Evolutionary conservation across 2,888 invertebrate genomes (phyloP), one percentile per base, ranked within the genome.

Genomic region (Folsomia candida): DNA sequence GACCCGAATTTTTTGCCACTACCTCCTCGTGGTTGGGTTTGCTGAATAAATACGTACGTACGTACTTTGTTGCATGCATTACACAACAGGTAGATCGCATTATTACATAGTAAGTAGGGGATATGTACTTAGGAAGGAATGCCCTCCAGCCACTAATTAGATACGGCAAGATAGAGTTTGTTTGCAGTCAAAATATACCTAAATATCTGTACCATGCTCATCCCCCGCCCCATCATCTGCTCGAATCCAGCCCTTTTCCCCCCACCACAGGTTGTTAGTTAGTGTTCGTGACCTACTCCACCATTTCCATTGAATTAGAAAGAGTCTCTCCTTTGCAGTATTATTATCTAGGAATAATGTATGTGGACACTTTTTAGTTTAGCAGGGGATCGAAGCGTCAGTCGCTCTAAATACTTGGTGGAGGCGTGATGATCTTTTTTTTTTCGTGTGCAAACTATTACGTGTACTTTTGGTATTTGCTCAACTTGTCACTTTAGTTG

Each of bases 1-100:
- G 62, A 62, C 62, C 62, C 62, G 62, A 18, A 62, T 62, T 62
- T 62, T 62, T 62, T 62, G n/a, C 28, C 3, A 20, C 3, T 26
- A 18, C 20, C 25, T 6, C 59, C 26, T 59, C 59, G 25, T 25
- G 59, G 20, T 20, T 37, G 37, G 14, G 4, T 37, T 37, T 37
- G 37, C n/a, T n/a, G n/a, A n/a, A n/a, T n/a, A n/a, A n/a, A 37
- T 37, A 37, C 37, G 4, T 37, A 9, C 37, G 4, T 37, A 9
- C 14, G 37, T 37, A 9, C 37, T 37, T 4, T n/a, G n/a, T n/a
- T n/a, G n/a, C n/a, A n/a, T n/a, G n/a, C n/a, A n/a, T n/a, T n/a
- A n/a, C n/a, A n/a, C n/a, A n/a, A n/a, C n/a, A n/a, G n/a, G n/a
- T n/a, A 37, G 14, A 37, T 37, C 14, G 37, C 14, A 37, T 37